These are phyloP conservation scores for Orthosia gracilis DNA, from an alignment of 2,888 invertebrate species.

Conservation along the genomic window DNA sequence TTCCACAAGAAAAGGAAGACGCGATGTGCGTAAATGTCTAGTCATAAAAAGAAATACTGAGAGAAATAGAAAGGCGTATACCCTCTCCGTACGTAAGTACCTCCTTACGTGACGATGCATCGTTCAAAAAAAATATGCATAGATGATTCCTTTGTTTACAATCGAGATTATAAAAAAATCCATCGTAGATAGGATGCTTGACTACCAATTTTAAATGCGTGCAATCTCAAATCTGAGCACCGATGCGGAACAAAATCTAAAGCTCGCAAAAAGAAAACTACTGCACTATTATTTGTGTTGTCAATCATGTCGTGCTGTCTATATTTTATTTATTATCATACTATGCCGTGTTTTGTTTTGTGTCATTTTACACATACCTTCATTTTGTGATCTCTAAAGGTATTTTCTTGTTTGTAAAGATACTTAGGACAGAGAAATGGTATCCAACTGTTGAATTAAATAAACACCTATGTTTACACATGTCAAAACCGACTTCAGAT, in stretches of 20 bases:
- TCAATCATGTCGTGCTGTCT: constrained; percentile 11
- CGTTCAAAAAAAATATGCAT: too few species aligned
- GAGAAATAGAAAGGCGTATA: too few species aligned
- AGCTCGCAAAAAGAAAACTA: neutral
- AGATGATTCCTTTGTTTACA: neutral
- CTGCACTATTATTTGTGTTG: constrained; percentile 3
- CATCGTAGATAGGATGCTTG: neutral
- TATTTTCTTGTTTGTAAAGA: neutral
- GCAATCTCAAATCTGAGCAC: neutral
- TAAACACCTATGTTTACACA: neutral
- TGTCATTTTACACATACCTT: neutral
- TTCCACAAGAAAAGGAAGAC: too few species aligned
- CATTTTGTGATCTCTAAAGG: neutral
- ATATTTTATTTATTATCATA: constrained; percentile 6
- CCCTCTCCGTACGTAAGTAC: too few species aligned
- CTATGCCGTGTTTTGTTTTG: neutral
- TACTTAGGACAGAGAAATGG: neutral
- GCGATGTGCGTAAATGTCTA: too few species aligned
- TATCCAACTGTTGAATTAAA: neutral
- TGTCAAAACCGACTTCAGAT: neutral
- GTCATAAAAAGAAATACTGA: too few species aligned
- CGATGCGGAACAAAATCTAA: neutral
- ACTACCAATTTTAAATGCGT: neutral
- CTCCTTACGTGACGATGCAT: too few species aligned
- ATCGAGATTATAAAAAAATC: too few species aligned